Conservation (phyloP, 2,113 vertebrate species). For the Lophius piscatorius region DNA sequence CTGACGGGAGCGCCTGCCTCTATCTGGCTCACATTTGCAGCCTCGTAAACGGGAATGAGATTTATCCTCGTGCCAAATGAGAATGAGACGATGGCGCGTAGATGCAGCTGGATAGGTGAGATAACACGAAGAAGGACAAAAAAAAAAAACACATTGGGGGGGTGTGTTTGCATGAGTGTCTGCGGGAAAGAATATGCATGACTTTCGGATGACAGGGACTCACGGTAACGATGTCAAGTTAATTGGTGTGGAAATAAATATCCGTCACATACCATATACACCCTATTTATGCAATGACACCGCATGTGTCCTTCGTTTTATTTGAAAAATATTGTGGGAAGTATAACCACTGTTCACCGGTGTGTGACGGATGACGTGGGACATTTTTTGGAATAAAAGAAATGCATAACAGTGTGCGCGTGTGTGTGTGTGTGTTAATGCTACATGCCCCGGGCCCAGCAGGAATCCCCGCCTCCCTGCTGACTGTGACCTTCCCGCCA, state of each 20-base stretch:
- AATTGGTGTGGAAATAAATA: slow-evolving; percentile 19
- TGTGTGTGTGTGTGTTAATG: slow-evolving; percentile 10
- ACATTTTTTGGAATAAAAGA: too few relatives aligned
- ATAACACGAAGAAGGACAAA: slow-evolving; percentile 13
- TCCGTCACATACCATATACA: slow-evolving; percentile 22
- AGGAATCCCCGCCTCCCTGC: slow-evolving; percentile 46
- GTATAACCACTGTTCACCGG: slow-evolving; percentile 1
- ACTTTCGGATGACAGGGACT: background rate
- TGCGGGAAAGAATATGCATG: background rate
- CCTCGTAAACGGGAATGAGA: slow-evolving; percentile 57
- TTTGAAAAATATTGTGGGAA: background rate
- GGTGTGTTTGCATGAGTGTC: background rate
- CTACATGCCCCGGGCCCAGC: slow-evolving; percentile 38
- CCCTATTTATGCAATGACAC: slow-evolving; percentile 12
- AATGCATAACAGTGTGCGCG: background rate
- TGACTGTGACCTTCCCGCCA: slow-evolving; percentile 64
- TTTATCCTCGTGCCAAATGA: slow-evolving; percentile 57
- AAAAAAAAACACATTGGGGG: slow-evolving; percentile 20
- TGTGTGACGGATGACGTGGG: background rate
- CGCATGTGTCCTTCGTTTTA: background rate
- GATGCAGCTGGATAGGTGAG: slow-evolving; percentile 30
- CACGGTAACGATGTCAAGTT: too few relatives aligned
- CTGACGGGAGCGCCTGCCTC: slow-evolving; percentile 24
- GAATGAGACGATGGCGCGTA: slow-evolving; percentile 35
- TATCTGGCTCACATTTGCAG: slow-evolving; percentile 40